These are phyloP conservation scores for Platycheirus rosarum DNA, from an alignment of 2,888 invertebrate genomes.

Conservation along the genomic window DNA sequence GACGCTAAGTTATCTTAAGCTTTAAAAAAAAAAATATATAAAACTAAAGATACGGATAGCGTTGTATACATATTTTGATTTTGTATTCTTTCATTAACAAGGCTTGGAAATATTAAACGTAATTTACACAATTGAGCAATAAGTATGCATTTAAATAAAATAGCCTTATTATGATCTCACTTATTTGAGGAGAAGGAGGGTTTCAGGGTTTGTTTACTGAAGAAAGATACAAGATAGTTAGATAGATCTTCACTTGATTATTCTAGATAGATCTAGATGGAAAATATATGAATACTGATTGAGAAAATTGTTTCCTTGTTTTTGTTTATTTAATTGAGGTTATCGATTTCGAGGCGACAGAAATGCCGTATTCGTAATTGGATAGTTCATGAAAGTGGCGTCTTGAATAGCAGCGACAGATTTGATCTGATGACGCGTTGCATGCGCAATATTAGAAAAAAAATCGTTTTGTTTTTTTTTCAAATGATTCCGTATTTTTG, in stretches of 20 bases:
- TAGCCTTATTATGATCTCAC: background rate
- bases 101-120: background rate
- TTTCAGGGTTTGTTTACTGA: background rate
- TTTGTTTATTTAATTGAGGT: slow-evolving; percentile 18
- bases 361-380: slow-evolving; percentile 4
- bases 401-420: slow-evolving; percentile 2
- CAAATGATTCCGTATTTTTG: too few species aligned
- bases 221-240: slow-evolving; percentile 3
- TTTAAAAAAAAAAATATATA: background rate
- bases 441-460: too few species aligned
- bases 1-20: slow-evolving; percentile 29
- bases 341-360: slow-evolving; percentile 18
- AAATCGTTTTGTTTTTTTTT: too few species aligned
- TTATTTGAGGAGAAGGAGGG: background rate
- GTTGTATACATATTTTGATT: background rate
- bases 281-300: slow-evolving; percentile 10
- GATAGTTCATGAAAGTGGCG: background rate
- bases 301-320: slow-evolving; percentile 14
- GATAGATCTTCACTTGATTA: slow-evolving; percentile 4
- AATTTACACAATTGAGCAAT: background rate
- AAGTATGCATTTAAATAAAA: background rate
- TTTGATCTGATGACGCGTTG: background rate
- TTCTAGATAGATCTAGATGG: slow-evolving; percentile 8
- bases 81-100: slow-evolving; percentile 12
- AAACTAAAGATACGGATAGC: background rate